phyloP scores from a whole-genome alignment of 2,797 vertebrate species.

The Spinus pinus region DNA sequence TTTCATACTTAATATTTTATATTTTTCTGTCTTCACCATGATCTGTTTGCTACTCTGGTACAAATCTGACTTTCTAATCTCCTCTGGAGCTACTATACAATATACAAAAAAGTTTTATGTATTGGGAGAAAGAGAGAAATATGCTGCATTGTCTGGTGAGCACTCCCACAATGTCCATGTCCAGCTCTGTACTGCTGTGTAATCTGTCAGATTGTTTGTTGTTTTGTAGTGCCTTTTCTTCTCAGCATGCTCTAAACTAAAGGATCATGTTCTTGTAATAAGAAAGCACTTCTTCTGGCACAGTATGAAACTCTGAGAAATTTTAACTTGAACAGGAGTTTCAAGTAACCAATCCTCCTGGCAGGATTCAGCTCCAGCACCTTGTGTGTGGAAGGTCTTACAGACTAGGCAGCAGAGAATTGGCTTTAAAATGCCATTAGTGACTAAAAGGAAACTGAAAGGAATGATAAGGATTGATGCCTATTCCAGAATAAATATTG shows the following conservation, averaged over 20 bases:
- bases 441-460: background rate
- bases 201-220: background rate
- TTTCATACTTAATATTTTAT: background rate
- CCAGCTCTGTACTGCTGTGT: background rate
- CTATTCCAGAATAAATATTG: background rate
- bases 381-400: background rate
- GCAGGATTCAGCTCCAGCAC: background rate
- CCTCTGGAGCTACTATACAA: background rate
- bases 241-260: background rate
- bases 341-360: background rate
- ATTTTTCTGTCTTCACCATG: background rate
- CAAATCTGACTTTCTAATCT: background rate
- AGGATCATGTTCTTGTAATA: background rate
- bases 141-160: background rate
- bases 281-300: background rate
- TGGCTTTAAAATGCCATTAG: background rate
- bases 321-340: background rate
- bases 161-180: accelerated
- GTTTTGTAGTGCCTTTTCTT: background rate
- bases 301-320: background rate
- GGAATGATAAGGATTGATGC: background rate
- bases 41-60: background rate
- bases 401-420: background rate
- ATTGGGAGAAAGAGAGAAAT: background rate
- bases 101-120: background rate